Conservation (phyloP, 2,797 vertebrate genomes). For the Melanotaenia pygmaea region DNA sequence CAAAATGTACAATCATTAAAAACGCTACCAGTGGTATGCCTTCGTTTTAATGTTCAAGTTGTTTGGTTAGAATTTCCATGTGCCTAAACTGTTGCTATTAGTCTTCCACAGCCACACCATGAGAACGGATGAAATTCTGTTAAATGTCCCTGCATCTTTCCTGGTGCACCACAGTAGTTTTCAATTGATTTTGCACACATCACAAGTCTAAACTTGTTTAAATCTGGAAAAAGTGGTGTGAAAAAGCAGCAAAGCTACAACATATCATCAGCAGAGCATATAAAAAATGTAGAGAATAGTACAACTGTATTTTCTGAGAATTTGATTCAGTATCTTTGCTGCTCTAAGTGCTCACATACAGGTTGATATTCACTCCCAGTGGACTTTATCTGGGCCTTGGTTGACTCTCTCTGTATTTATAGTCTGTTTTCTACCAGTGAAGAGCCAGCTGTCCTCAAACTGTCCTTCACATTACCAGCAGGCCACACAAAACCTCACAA, state of each 20-base stretch:
- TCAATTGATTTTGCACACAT: slow-evolving; percentile 41
- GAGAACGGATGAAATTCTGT: slow-evolving; percentile 31
- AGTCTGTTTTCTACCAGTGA: slow-evolving; percentile 59
- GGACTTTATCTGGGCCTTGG: slow-evolving; percentile 56
- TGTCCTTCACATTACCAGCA: slow-evolving; percentile 72
- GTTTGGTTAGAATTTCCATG: slow-evolving; percentile 46
- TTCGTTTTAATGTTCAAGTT: slow-evolving; percentile 64
- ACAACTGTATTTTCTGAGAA: slow-evolving; percentile 8
- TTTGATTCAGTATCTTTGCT: slow-evolving; percentile 34
- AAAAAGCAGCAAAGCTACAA: neutral
- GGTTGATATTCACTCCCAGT: slow-evolving; percentile 59
- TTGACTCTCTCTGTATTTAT: slow-evolving; percentile 76
- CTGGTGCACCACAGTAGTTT: slow-evolving; percentile 12
- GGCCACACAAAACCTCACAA: slow-evolving; percentile 28
- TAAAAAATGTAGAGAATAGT: slow-evolving; percentile 42
- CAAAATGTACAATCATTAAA: slow-evolving; percentile 80
- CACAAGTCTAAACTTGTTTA: neutral
- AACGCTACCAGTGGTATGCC: slow-evolving; percentile 65
- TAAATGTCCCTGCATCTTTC: slow-evolving; percentile 32
- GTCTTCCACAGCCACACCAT: slow-evolving; percentile 47
- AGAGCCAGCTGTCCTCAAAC: slow-evolving; percentile 71
- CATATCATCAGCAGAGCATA: neutral
- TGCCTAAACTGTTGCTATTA: slow-evolving; percentile 54
- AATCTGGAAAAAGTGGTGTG: slow-evolving; percentile 5
- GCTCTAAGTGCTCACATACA: slow-evolving; percentile 53